Evolutionary conservation across 2,797 vertebrate genomes (phyloP).

Genomic region (Ara ararauna): DNA sequence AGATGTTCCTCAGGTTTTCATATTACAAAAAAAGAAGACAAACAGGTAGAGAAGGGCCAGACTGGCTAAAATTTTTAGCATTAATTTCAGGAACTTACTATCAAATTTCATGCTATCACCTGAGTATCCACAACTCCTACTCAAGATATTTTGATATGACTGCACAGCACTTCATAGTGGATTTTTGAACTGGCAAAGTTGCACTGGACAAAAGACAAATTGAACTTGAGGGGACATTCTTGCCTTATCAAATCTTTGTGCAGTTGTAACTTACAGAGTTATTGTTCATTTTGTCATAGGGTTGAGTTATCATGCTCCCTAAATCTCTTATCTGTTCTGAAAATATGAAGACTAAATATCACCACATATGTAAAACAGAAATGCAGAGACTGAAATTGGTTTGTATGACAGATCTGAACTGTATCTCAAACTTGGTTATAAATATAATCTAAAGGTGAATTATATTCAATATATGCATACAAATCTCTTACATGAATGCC

Average conservation of each 20-base stretch:
- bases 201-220: background rate
- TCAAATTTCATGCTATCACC: background rate
- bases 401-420: background rate
- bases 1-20: background rate
- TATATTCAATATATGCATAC: background rate
- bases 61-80: background rate
- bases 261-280: background rate
- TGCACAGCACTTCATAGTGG: background rate
- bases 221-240: background rate
- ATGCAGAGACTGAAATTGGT: background rate
- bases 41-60: background rate
- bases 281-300: background rate
- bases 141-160: background rate
- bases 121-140: background rate
- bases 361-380: background rate
- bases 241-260: background rate
- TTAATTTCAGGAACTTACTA: background rate
- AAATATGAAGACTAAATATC: background rate
- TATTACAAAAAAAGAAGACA: background rate
- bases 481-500: background rate
- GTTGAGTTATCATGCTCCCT: background rate
- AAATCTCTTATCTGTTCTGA: background rate
- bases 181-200: background rate
- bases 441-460: background rate
- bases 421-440: background rate